phyloP scores from a whole-genome alignment of 2,113 vertebrate genomes.

The Eulacestoma nigropectus region DNA sequence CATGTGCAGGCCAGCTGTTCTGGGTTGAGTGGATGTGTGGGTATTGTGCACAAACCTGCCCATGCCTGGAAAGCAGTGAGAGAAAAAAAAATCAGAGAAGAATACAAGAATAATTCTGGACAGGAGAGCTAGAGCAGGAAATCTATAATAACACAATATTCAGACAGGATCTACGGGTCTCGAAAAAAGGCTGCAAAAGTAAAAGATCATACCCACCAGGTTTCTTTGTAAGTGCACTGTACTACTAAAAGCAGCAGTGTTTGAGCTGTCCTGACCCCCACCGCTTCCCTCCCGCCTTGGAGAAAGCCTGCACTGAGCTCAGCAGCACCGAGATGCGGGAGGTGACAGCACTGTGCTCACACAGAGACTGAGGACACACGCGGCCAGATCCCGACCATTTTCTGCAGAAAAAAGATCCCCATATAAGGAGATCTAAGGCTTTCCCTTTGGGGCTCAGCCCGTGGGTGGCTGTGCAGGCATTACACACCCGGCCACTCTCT shows the following conservation, averaged over 20 bases:
- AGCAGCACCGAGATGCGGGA: rapidly evolving
- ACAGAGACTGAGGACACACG: neutral
- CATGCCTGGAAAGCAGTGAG: neutral
- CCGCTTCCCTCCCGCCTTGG: rapidly evolving
- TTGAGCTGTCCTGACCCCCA: neutral
- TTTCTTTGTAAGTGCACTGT: neutral
- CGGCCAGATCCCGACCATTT: neutral
- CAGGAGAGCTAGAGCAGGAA: neutral
- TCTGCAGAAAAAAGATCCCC: conserved; percentile 17
- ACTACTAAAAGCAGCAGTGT: neutral
- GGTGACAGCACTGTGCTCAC: neutral
- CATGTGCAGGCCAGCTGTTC: neutral
- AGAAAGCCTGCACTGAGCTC: neutral
- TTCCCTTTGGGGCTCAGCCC: neutral
- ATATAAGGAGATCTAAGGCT: conserved; percentile 16
- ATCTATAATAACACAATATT: neutral
- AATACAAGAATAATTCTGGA: neutral
- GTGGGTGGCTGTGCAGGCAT: conserved; percentile 1
- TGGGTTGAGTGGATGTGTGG: neutral
- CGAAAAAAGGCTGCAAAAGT: neutral
- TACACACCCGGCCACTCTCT: neutral
- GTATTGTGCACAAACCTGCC: rapidly evolving
- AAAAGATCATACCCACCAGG: neutral
- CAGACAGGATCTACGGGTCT: rapidly evolving
- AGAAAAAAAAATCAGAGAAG: neutral